Base-by-base conservation (phyloP, 1,140 invertebrate species). In the Cotesia chilonis region DNA sequence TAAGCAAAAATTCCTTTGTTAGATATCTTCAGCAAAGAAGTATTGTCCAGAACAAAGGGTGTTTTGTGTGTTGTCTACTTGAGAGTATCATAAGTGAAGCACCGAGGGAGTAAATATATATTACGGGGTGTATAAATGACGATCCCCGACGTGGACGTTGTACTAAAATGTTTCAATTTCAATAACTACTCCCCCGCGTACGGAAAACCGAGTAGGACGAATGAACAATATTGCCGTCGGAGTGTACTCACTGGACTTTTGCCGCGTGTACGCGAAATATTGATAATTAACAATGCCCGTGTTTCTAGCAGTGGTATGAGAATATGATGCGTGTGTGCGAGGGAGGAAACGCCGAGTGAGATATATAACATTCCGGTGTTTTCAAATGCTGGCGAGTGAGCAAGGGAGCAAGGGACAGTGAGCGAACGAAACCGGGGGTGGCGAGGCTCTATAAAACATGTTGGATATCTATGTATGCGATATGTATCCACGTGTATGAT, bases 131-230 rank as follows among this genome's bases (percentile, higher is more conserved):
- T 63, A 17, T 52, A 35, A 41, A 47, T 63, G 66, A 76, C 75
- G 80, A 77, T 78, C 78, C 80, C 77, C 51, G 52, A 60, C 73
- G 71, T 72, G 61, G 14, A 20, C 64, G 72, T 75, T 75, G 72
- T 77, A 75, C 72, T 71, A 76, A 77, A 82, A 84, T 86, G 84
- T 87, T 86, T 87, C 86, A 86, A 86, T 87, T 88, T 88, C 86
- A 87, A 87, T 87, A 87, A 88, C 84, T 87, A 81, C 83, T 87
- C 87, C 87, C 86, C 76, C 80, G 85, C 81, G 85, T 82, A 78
- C 70, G 54, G 68, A 68, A 36, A 68, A 37, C 65, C 57, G 65
- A 61, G 71, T 68, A 64, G 68, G 74, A 76, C 61, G 70, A 67
- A 73, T 68, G 77, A 71, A 79, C 79, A 80, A 77, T 78, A 79